Percentiles rank a stretch among this genome's conserved stretches.
Evolutionary conservation across 2,888 invertebrate genomes (phyloP).

Genomic region (Willowsia nigromaculata): DNA sequence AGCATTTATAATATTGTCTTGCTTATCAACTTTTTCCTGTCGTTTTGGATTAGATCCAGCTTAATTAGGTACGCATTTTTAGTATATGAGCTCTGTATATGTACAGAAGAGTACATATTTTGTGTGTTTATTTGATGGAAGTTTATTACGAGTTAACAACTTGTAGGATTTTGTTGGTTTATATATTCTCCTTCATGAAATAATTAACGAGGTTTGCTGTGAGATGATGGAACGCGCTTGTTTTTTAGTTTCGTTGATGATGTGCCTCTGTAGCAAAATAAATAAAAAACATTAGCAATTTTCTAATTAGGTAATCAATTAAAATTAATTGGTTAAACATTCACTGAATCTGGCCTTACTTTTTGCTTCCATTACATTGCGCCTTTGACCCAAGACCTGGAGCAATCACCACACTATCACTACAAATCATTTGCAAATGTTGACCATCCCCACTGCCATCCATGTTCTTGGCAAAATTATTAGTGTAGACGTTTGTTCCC

Average conservation of each 20-base stretch:
- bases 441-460: constrained; percentile 26
- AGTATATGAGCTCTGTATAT: neutral
- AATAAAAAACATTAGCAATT: neutral
- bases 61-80: neutral
- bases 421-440: constrained; percentile 32
- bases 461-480: neutral
- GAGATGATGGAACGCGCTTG: constrained; percentile 22
- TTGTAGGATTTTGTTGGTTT: constrained; percentile 15
- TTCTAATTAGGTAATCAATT: neutral
- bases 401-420: constrained; percentile 43
- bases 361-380: neutral
- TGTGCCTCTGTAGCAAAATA: neutral
- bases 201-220: constrained; percentile 31
- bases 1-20: constrained; percentile 6
- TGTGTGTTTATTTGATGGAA: neutral
- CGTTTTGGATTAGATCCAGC: constrained; percentile 25
- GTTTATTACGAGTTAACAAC: neutral
- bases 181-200: neutral
- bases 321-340: neutral
- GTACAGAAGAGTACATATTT: neutral
- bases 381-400: constrained; percentile 1
- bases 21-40: neutral
- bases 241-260: neutral
- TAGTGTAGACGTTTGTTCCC: neutral
- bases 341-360: neutral